Evolutionary conservation across 2,888 invertebrate species (phyloP).

Genomic region (Urechis unicinctus): DNA sequence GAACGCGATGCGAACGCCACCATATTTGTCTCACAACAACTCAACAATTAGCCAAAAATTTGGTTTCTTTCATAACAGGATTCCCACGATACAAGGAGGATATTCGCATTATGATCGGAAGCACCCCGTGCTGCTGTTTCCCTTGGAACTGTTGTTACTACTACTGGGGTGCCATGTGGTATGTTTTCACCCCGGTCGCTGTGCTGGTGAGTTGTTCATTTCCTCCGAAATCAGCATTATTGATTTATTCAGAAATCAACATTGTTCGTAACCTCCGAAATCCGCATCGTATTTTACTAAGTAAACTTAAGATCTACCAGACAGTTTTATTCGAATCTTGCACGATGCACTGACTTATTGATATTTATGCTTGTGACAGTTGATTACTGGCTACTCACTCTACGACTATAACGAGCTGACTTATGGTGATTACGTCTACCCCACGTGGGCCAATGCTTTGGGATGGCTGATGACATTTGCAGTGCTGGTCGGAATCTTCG

Average conservation of each 20-base stretch:
- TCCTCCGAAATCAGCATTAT: too few relatives aligned
- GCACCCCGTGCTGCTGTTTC: conserved; percentile 26
- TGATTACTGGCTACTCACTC: conserved; percentile 49
- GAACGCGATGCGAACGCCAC: too few relatives aligned
- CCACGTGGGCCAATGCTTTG: conserved; percentile 14
- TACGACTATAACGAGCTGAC: conserved; percentile 31
- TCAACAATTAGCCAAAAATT: too few relatives aligned
- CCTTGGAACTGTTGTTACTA: conserved; percentile 30
- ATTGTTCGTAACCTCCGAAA: too few relatives aligned
- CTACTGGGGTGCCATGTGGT: conserved; percentile 38
- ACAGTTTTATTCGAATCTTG: neutral
- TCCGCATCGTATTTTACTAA: too few relatives aligned
- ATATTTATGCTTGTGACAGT: conserved; percentile 51
- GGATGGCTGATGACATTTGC: conserved; percentile 43
- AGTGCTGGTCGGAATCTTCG: conserved; percentile 33
- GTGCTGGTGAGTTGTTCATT: conserved; percentile 30
- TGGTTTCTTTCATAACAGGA: neutral
- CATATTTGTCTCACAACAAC: too few relatives aligned
- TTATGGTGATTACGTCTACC: conserved; percentile 29
- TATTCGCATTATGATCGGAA: conserved; percentile 38
- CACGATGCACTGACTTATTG: neutral
- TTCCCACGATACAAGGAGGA: conserved; percentile 31
- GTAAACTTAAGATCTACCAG: too few relatives aligned
- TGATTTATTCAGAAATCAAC: too few relatives aligned
- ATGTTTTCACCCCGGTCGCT: conserved; percentile 28